Evolutionary conservation across 2,113 vertebrate genomes (phyloP), one percentile per base, ranked within the genome.

Genomic region (cattle (Bos taurus)): DNA sequence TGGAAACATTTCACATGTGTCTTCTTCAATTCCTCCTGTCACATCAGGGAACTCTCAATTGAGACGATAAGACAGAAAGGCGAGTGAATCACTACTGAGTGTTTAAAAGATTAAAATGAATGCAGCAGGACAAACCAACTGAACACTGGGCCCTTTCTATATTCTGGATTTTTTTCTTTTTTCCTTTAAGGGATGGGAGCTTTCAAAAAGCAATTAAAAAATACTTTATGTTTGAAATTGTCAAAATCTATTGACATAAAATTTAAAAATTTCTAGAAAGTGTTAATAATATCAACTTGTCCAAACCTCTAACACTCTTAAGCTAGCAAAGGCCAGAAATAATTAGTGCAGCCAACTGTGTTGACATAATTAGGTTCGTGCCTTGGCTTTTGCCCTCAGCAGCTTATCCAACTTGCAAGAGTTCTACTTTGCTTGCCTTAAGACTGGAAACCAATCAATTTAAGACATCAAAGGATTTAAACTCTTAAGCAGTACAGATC

Each of bases 1-100:
- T 71, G 30, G 84, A 7, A 85, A 80, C 43, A 60, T 91, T 62
- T 81, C 90, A 93, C n/a, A 46, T 97, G 84, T 97, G 59, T 88
- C 90, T 98, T 89, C 78, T 81, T 80, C n/a, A 84, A 54, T 89
- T 85, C 89, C 64, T 95, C 93, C 81, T 86, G 81, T 92, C 30
- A 11, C 43, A 94, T 52, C 81, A 91, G 5, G 23, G 83, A 28
- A 95, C 15, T 77, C 85, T 57, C 43, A 67, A 17, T 67, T 85
- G 80, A 96, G 64, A 87, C 56, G 96, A 91, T 67, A 56, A 87
- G 93, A 90, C 30, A 59, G 28, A 91, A 82, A 90, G 28, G 19
- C 90, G 64, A 93, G 48, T 80, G 88, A 97, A 60, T 96, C 90
- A 62, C 74, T 59, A 46, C 28, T 46, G 25, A 71, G 90, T 71